Conservation (phyloP, 2,797 vertebrate genomes). For the Fistularia commersonii region DNA sequence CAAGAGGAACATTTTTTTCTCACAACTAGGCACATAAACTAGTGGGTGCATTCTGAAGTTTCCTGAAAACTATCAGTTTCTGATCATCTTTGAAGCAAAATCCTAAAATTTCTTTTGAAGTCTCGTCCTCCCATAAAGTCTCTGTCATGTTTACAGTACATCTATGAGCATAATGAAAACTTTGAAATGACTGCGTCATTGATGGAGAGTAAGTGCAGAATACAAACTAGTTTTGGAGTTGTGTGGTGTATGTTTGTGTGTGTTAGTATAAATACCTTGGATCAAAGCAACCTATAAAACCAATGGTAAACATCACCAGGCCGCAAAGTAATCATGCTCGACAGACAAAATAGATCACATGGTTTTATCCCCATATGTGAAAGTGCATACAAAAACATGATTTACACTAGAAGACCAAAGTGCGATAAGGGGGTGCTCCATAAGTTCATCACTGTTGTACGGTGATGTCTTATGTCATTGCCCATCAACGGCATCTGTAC, state of each 20-base stretch:
- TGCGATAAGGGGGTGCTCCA: conserved; percentile 47
- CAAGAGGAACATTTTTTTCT: conserved; percentile 45
- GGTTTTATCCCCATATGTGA: conserved; percentile 54
- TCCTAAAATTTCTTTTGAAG: conserved; percentile 43
- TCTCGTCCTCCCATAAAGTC: conserved; percentile 58
- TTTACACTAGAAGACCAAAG: conserved; percentile 65
- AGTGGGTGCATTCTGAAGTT: conserved; percentile 69
- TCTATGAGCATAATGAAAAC: conserved; percentile 43
- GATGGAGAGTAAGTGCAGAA: conserved; percentile 38
- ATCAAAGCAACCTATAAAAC: conserved; percentile 50
- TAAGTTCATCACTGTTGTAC: conserved; percentile 34
- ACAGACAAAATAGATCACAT: conserved; percentile 55
- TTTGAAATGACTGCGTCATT: conserved; percentile 30
- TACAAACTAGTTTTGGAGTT: conserved; percentile 40
- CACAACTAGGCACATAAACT: conserved; percentile 79
- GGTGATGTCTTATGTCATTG: conserved; percentile 31
- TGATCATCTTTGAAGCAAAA: conserved; percentile 54
- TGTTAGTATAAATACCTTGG: conserved; percentile 58
- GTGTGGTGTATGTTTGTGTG: conserved; percentile 22
- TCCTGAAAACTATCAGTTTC: conserved; percentile 62
- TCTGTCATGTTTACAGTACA: conserved; percentile 58
- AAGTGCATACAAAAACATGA: conserved; percentile 65
- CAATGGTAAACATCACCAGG: conserved; percentile 57
- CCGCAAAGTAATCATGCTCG: conserved; percentile 67
- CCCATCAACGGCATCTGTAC: conserved; percentile 58